Evolutionary conservation across 1,140 invertebrate genomes (phyloP).

Genomic region (Harpegnathos saltator): DNA sequence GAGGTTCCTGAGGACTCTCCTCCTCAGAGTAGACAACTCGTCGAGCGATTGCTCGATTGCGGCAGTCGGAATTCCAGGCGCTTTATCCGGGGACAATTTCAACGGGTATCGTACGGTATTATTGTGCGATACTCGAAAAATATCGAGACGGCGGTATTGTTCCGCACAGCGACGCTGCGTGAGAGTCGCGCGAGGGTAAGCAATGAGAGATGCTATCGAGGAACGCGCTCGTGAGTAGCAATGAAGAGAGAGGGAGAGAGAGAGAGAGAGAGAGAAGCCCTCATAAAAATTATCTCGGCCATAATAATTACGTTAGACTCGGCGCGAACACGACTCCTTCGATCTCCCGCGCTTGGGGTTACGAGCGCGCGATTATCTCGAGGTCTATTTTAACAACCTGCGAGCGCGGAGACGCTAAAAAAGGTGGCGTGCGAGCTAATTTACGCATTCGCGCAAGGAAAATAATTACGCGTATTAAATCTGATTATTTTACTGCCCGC

Average conservation of each 20-base stretch:
- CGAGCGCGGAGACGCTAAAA: neutral
- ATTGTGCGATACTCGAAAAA: no score
- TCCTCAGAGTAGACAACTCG: no score
- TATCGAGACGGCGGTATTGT: no score
- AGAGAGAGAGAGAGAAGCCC: neutral
- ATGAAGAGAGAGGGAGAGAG: no score
- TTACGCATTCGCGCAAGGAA: conserved; percentile 52
- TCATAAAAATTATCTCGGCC: conserved; percentile 30
- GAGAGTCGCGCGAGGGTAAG: neutral
- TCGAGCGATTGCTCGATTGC: no score
- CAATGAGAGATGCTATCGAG: neutral
- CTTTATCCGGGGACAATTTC: no score
- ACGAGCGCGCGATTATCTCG: conserved; percentile 38
- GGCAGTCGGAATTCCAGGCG: no score
- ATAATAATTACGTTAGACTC: conserved; percentile 26
- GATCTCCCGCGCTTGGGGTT: conserved; percentile 25
- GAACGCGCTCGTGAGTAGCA: neutral
- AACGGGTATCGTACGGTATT: no score
- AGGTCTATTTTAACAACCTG: conserved; percentile 36
- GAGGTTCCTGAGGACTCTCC: no score
- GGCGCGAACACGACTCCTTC: neutral
- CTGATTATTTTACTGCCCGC: conserved; percentile 67
- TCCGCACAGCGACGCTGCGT: no score
- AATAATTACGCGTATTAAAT: conserved; percentile 69
- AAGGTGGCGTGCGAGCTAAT: conserved; percentile 17